Conservation (phyloP, 2,888 invertebrate species). For the Tenthredo mesomela region DNA sequence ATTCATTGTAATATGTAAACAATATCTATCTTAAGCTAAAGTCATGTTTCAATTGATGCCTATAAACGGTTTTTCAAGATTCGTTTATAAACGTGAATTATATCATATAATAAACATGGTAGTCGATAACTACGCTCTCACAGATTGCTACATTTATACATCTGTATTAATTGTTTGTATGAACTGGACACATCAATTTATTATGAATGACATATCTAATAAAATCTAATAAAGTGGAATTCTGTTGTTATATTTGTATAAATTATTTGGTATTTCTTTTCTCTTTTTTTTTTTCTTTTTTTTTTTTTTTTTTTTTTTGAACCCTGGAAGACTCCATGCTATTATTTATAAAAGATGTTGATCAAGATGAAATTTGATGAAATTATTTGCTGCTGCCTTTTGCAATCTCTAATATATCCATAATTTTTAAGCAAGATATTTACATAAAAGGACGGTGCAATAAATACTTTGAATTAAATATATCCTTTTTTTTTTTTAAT, state of each 20-base stretch:
- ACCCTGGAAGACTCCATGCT: conserved; percentile 35
- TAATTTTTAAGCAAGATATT: neutral
- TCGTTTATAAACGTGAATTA: conserved; percentile 24
- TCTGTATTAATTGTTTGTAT: conserved; percentile 6
- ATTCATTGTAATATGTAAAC: conserved; percentile 24
- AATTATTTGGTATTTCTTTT: neutral
- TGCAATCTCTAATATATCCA: neutral
- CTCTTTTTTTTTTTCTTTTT: neutral
- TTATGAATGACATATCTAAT: conserved; percentile 22
- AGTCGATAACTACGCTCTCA: neutral
- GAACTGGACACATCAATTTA: conserved; percentile 10
- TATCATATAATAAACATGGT: conserved; percentile 1
- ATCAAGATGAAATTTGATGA: neutral
- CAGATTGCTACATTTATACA: conserved; percentile 21
- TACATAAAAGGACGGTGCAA: conserved; percentile 12
- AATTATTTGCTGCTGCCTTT: conserved; percentile 4
- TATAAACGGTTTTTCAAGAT: conserved; percentile 15
- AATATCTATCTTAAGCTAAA: conserved; percentile 11
- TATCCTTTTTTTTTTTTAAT: conserved; percentile 56
- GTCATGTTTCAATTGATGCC: conserved; percentile 20
- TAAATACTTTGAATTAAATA: conserved; percentile 49
- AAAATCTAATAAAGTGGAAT: conserved; percentile 27
- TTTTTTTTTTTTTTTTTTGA: neutral
- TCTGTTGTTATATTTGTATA: conserved; percentile 36
- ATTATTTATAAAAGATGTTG: conserved; percentile 4